Conservation (phyloP, 2,113 vertebrate genomes). For the Paracanthobrama guichenoti region DNA sequence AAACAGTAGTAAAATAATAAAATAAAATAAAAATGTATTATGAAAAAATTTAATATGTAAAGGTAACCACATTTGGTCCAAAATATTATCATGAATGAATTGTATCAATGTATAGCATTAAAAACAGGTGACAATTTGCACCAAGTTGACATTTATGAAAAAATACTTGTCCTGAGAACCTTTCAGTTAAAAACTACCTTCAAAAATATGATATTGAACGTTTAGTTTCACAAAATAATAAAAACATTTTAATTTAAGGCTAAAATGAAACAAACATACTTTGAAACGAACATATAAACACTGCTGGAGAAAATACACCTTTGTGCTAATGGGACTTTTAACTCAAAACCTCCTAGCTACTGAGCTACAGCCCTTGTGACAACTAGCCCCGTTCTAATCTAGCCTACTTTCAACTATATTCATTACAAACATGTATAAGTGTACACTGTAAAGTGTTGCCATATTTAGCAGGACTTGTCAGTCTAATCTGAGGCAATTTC, state of each 20-base stretch:
- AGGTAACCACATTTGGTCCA: too few species aligned
- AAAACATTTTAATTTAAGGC: not conserved
- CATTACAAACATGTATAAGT: not conserved
- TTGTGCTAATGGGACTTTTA: not conserved
- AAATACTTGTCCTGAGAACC: not conserved
- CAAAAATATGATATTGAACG: not conserved
- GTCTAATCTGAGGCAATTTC: not conserved
- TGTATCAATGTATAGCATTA: too few species aligned
- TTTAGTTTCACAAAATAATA: not conserved
- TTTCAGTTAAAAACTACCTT: not conserved
- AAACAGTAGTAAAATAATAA: not conserved
- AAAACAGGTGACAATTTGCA: too few species aligned
- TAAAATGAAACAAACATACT: not conserved
- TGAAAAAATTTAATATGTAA: not conserved
- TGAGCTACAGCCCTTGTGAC: not conserved
- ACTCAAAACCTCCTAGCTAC: not conserved
- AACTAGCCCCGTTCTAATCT: not conserved
- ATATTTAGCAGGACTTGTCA: not conserved
- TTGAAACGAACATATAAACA: not conserved
- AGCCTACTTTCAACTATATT: not conserved
- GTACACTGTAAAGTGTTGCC: not conserved
- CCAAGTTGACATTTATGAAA: too few species aligned
- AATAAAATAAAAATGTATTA: not conserved
- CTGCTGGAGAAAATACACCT: not conserved
- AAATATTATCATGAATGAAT: too few species aligned